Evolutionary conservation across 2,797 vertebrate species (phyloP), one percentile per base, ranked within the genome.

Genomic region (Pipistrellus kuhlii): DNA sequence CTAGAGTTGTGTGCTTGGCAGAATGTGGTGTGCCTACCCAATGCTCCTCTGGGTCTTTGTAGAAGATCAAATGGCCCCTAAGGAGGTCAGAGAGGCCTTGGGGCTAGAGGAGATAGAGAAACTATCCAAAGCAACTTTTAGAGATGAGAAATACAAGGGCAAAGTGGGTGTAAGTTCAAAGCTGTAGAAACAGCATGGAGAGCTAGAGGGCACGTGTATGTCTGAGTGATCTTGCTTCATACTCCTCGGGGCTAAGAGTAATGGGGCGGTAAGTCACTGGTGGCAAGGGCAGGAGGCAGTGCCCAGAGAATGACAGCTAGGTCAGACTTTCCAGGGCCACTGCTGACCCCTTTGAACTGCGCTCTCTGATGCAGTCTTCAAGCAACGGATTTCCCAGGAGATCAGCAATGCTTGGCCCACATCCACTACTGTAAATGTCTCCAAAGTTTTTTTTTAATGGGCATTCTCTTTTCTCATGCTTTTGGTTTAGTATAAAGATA

Each of bases 121-220:
- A 95, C 87, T 83, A 89, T 46, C 64, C 84, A 95, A 88, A 82
- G 82, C 85, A 91, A 86, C 90, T 91, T 66, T 91, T 66, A 92
- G 35, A 85, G 62, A 95, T 77, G 90, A 96, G 55, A 95, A 89
- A 84, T 71, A 80, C 80, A 95, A 93, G 94, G 90, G 68, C 85
- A 95, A 87, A 95, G 13, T 94, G 93, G 94, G 96, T 96, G 8
- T 62, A 96, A 96, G 97, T 96, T 97, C 93, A 95, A 96, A 95
- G 90, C 85, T 97, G 97, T 97, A 82, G 96, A 95, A 97, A 97
- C 53, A 94, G 21, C 57, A 32, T 83, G 80, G 95, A 68, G 44
- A 88, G 83, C 59, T 7, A 14, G 90, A 81, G 75, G 64, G 10
- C 77, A 72, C 2, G 1, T 83, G 93, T 21, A 73, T 11, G 2